Evolutionary conservation across 2,888 invertebrate species (phyloP).

Genomic region (Axea sp.): DNA sequence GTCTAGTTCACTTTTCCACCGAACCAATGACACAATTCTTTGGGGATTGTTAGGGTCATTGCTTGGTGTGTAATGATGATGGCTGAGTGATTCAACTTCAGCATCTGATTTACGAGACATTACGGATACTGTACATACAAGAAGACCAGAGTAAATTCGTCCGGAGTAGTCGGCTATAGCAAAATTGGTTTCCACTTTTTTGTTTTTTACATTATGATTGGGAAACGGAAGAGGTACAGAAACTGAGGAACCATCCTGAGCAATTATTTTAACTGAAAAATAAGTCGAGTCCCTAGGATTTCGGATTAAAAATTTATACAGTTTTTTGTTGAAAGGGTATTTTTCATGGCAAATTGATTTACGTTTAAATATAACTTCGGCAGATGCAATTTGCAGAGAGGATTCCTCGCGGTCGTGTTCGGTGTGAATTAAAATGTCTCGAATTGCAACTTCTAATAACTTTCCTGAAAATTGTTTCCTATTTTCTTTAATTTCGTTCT

Average conservation of each 20-base stretch:
- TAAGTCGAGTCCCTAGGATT: constrained; percentile 67
- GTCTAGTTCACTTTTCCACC: constrained; percentile 50
- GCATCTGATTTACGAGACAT: constrained; percentile 55
- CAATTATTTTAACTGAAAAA: constrained; percentile 69
- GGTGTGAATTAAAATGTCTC: constrained; percentile 69
- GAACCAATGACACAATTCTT: constrained; percentile 63
- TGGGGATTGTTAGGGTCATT: constrained; percentile 75
- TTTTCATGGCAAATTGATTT: constrained; percentile 71
- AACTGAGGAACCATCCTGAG: constrained; percentile 65
- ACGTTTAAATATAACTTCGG: constrained; percentile 70
- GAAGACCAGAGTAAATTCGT: constrained; percentile 69
- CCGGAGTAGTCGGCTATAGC: constrained; percentile 68
- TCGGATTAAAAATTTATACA: constrained; percentile 73
- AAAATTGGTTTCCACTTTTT: constrained; percentile 73
- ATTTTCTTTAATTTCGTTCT: constrained; percentile 64
- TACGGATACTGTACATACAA: constrained; percentile 71
- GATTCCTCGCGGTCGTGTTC: constrained; percentile 47
- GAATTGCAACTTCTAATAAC: constrained; percentile 73
- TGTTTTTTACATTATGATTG: constrained; percentile 66
- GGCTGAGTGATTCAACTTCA: constrained; percentile 46
- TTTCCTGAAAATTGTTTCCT: constrained; percentile 64
- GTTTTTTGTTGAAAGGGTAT: constrained; percentile 73
- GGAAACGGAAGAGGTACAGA: constrained; percentile 74
- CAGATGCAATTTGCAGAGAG: constrained; percentile 66
- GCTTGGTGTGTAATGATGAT: constrained; percentile 63